Evolutionary conservation across 1,140 invertebrate species (phyloP), one percentile per base, ranked within the genome.

Genomic region (Paralvinella palmiformis): DNA sequence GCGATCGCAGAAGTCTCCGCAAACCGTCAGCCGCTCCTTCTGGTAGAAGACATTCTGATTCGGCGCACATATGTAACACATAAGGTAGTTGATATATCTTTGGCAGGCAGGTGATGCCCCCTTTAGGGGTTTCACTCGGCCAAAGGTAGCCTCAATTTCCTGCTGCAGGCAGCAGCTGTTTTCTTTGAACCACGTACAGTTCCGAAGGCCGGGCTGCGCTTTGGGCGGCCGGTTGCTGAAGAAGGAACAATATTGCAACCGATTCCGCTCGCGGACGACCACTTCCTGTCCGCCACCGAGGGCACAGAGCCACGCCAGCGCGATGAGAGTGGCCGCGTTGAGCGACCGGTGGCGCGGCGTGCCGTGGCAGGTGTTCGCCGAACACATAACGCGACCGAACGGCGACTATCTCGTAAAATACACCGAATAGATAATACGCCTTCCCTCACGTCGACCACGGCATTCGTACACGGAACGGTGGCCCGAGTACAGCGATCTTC

Each of bases 11-110:
- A 79, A 81, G 37, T 73, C 72, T 64, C 75, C 72, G 68, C 79
- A 80, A 1, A 81, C 79, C 1, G 71, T 75, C 59, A 81, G 52
- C 62, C 74, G 71, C 68, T 81, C 79, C 33, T 70, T 66, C 13
- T 67, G 52, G 65, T 81, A 81, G 64, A 79, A 81, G 24, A 59
- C 57, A 64, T 77, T 74, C 68, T 81, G 80, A 55, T 74, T 72
- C 5, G 79, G 80, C 13, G 75, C 72, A 63, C 80, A 81, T 17
- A 81, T 77, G 61, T 81, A 81, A 58, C 80, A 81, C 79, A 81
- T 81, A 2, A 81, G 67, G 66, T 78, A 79, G 67, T 81, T 81
- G 0, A 79, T 72, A 67, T 79, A 80, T 33, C 56, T 70, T 56
- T 77, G 75, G 59, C 80, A 82, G 7, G 71, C 67, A 4, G 57